Conservation (phyloP, 1,140 invertebrate species). For the Drosophila repletoides region DNA sequence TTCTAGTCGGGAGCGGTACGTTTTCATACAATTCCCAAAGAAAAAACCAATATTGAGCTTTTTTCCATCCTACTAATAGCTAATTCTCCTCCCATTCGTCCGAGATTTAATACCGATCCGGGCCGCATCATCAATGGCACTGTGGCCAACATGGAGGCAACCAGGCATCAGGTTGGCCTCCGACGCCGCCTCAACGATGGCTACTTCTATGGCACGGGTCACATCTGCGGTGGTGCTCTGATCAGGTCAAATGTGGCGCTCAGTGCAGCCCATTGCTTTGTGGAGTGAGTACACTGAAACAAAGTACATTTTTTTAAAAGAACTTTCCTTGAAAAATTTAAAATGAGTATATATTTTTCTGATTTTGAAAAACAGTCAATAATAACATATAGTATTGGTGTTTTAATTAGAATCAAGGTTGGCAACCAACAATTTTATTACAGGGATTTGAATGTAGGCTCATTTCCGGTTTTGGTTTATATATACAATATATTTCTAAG, state of each 20-base stretch:
- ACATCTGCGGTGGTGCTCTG: slow-evolving; percentile 80
- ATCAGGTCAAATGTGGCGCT: slow-evolving; percentile 75
- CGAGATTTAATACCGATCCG: slow-evolving; percentile 48
- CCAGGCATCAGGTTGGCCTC: slow-evolving; percentile 75
- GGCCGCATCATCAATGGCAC: slow-evolving; percentile 75
- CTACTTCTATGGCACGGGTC: slow-evolving; percentile 71
- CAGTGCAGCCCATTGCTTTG: slow-evolving; percentile 83
- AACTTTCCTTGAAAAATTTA: too few species aligned
- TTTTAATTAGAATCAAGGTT: too few species aligned
- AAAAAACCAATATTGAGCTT: not conserved
- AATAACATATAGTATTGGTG: too few species aligned
- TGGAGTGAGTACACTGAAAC: slow-evolving; percentile 54
- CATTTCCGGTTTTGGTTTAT: too few species aligned
- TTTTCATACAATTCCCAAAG: not conserved
- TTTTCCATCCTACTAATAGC: not conserved
- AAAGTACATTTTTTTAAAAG: not conserved
- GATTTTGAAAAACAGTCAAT: too few species aligned
- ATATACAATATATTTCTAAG: too few species aligned
- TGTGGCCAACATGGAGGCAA: slow-evolving; percentile 48
- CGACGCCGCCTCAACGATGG: slow-evolving; percentile 64
- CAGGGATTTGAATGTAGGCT: too few species aligned
- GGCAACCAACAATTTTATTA: too few species aligned
- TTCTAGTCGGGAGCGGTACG: slow-evolving; percentile 6
- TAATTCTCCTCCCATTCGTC: not conserved
- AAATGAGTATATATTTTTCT: too few species aligned